phyloP scores from a whole-genome alignment of 2,113 vertebrate genomes.

The Litocranius walleri region DNA sequence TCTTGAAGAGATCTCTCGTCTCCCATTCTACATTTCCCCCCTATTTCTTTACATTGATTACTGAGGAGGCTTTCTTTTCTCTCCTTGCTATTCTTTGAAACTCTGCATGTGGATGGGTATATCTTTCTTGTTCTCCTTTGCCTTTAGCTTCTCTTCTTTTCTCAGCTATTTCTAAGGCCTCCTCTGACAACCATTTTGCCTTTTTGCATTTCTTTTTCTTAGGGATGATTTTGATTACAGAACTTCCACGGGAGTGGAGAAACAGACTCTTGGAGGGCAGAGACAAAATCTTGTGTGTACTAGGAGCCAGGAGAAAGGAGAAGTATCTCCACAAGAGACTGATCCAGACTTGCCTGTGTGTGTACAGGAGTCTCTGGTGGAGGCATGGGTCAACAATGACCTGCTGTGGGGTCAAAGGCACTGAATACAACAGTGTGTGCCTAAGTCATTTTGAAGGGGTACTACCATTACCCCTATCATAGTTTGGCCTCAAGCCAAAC shows the following conservation, averaged over 20 bases:
- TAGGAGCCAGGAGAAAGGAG: background rate
- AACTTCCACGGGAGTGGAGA: background rate
- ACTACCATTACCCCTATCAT: background rate
- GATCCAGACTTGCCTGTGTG: background rate
- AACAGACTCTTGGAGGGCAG: background rate
- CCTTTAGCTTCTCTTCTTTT: background rate
- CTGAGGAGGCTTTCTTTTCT: background rate
- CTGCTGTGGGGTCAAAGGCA: background rate
- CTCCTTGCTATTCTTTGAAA: background rate
- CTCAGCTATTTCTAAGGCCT: background rate
- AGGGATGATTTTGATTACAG: background rate
- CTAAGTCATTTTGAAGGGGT: background rate
- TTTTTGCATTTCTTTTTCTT: background rate
- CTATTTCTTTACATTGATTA: background rate
- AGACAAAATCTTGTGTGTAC: background rate
- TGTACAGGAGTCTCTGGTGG: background rate
- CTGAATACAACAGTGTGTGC: background rate
- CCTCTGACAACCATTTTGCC: background rate
- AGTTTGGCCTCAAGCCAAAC: background rate
- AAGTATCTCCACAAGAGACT: background rate
- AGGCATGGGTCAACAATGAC: background rate
- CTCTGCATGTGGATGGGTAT: background rate
- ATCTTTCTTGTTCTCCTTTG: background rate
- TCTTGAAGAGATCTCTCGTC: background rate
- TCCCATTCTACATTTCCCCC: background rate